Conservation (phyloP, 2,888 invertebrate genomes). For the Harpalus rubripes region DNA sequence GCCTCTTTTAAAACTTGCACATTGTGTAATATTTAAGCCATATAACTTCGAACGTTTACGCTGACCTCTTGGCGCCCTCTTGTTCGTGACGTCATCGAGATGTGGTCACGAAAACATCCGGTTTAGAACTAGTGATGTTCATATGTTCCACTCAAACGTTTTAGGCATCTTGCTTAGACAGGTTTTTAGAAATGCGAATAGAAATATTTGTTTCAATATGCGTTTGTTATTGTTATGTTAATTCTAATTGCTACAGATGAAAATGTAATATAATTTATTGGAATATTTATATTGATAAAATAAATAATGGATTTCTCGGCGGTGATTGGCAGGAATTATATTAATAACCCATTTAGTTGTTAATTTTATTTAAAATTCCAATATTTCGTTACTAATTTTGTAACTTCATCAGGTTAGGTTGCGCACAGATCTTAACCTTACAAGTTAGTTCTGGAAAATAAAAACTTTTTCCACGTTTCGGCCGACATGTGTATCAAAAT, state of each 20-base stretch:
- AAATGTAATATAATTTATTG: background rate
- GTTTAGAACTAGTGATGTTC: slow-evolving; percentile 30
- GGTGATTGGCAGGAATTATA: no score
- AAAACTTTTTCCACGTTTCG: no score
- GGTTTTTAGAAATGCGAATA: slow-evolving; percentile 18
- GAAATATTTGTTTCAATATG: background rate
- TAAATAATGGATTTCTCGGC: no score
- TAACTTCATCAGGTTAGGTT: no score
- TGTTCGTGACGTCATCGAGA: slow-evolving; percentile 38
- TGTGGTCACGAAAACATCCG: slow-evolving; percentile 50
- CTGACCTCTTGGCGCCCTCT: slow-evolving; percentile 36
- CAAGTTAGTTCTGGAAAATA: no score
- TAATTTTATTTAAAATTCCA: no score
- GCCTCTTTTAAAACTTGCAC: background rate
- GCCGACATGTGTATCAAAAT: no score
- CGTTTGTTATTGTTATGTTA: background rate
- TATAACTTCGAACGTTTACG: slow-evolving; percentile 5
- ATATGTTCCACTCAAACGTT: slow-evolving; percentile 8
- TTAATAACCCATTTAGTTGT: no score
- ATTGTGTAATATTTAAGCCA: slow-evolving; percentile 15
- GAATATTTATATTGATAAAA: background rate
- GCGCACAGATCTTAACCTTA: no score
- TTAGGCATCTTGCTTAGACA: slow-evolving; percentile 15
- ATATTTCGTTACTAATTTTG: no score
- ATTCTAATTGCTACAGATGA: background rate